Evolutionary conservation across 2,888 invertebrate species (phyloP), one percentile per base, ranked within the genome.

Genomic region (Limnephilus lunatus): DNA sequence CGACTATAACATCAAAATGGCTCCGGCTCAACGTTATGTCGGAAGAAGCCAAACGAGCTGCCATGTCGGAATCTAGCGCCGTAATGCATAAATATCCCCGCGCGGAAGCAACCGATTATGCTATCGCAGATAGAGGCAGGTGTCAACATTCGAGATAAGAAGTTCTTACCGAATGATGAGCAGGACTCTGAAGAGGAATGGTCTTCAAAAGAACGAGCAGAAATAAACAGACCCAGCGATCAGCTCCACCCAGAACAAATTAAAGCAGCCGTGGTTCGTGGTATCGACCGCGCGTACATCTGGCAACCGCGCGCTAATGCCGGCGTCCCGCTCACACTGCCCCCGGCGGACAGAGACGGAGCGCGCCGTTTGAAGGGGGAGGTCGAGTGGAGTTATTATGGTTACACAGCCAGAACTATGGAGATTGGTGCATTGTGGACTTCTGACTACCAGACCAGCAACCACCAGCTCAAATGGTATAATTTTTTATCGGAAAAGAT

Each of bases 241-340:
- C 82, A 83, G 32, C 82, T 35, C 32, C 90, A 31, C 82, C 81
- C 90, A 83, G 44, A 83, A 82, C 48, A 82, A 90, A 90, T 39
- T n/a, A 68, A 90, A 82, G 32, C 30, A 48, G 35, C 68, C 35
- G 68, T 68, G 90, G 32, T 53, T 53, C 32, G 89, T 80, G 81
- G 81, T 90, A 90, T 90, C 90, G 90, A 90, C 90, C 90, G 90
- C 85, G 85, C 12, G 83, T 85, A 68, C 31, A 30, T 85, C 68
- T 90, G 90, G 85, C 90, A 90, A 90, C 90, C 35, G 48, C 39
- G 90, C 85, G 32, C 7, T 9, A 68, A 44, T 32, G 31, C 31
- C 32, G 68, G 68, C 53, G 48, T 90, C 90, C n/a, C 90, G 32
- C 53, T 85, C 90, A 53, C 30, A 68, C 19, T n/a, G 53, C 30